These are phyloP conservation scores for Ectropis crepuscularia DNA, from an alignment of 2,888 invertebrate species.

Conservation along the genomic window DNA sequence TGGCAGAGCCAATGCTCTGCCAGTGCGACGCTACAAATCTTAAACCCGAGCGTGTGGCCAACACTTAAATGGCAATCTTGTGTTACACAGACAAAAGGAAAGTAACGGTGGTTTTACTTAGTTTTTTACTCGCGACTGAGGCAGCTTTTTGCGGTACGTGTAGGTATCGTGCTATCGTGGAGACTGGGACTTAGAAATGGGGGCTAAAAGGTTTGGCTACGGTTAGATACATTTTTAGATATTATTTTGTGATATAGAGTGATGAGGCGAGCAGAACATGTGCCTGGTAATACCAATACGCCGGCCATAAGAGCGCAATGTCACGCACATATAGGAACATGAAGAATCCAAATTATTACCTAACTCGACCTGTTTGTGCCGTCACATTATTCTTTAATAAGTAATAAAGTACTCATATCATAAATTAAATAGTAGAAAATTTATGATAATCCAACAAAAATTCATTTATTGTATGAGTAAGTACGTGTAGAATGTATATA, in stretches of 20 bases:
- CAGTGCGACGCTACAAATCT: slow-evolving; percentile 50
- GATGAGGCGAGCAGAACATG: no score
- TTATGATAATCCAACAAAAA: no score
- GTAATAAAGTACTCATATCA: no score
- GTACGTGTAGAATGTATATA: no score
- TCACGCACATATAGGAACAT: no score
- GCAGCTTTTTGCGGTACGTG: slow-evolving; percentile 13
- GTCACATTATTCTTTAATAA: no score
- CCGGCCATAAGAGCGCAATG: no score
- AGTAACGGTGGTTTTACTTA: slow-evolving; percentile 44
- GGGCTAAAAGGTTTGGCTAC: slow-evolving; percentile 9
- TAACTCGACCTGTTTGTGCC: no score
- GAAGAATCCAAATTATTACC: no score
- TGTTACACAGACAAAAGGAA: slow-evolving; percentile 58
- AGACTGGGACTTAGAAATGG: slow-evolving; percentile 5
- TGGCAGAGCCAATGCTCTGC: neutral
- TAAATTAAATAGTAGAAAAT: no score
- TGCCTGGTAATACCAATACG: no score
- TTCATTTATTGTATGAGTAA: no score
- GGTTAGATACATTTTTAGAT: neutral
- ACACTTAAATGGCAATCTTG: slow-evolving; percentile 67
- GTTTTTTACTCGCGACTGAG: slow-evolving; percentile 29
- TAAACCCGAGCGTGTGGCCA: slow-evolving; percentile 53
- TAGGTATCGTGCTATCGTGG: slow-evolving; percentile 2
- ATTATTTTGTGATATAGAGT: neutral